Percentiles rank a stretch among this genome's conserved stretches.
These are phyloP conservation scores for Polydrusus cervinus DNA, from an alignment of 2,888 invertebrate genomes.

Conservation along the genomic window DNA sequence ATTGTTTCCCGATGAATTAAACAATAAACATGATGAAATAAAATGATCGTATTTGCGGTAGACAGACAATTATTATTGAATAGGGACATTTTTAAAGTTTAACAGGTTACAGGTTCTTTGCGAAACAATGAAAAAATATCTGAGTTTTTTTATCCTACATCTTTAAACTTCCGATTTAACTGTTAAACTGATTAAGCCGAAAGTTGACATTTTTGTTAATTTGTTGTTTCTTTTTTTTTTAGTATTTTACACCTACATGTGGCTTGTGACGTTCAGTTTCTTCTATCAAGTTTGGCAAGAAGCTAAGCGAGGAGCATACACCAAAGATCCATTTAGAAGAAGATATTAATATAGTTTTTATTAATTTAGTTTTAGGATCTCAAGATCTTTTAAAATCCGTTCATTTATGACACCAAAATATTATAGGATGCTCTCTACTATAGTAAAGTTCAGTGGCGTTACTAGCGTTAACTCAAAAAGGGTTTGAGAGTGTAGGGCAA, in stretches of 20 bases:
- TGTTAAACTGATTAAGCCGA: too few relatives aligned
- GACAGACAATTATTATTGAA: not conserved
- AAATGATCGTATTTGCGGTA: too few relatives aligned
- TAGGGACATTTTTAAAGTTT: not conserved
- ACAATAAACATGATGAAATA: too few relatives aligned
- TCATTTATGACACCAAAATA: too few relatives aligned
- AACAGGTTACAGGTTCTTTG: too few relatives aligned
- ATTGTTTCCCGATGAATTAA: too few relatives aligned
- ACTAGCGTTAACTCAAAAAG: too few relatives aligned
- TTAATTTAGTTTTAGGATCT: slow-evolving; percentile 2
- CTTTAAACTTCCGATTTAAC: too few relatives aligned
- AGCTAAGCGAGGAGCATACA: slow-evolving; percentile 82
- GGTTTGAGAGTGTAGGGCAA: too few relatives aligned
- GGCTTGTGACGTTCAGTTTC: slow-evolving; percentile 89
- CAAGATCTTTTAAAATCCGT: not conserved
- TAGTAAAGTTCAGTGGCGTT: not conserved
- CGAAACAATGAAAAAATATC: too few relatives aligned
- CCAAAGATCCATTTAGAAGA: slow-evolving; percentile 79
- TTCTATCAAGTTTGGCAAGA: slow-evolving; percentile 82
- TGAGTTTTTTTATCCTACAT: too few relatives aligned
- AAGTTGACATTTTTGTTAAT: too few relatives aligned
- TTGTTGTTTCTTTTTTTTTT: slow-evolving; percentile 56
- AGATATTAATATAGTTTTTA: slow-evolving; percentile 45
- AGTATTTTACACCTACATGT: slow-evolving; percentile 87
- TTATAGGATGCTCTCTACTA: not conserved